These are phyloP conservation scores for Mus pahari DNA, from an alignment of 2,113 vertebrate species.

Conservation along the genomic window DNA sequence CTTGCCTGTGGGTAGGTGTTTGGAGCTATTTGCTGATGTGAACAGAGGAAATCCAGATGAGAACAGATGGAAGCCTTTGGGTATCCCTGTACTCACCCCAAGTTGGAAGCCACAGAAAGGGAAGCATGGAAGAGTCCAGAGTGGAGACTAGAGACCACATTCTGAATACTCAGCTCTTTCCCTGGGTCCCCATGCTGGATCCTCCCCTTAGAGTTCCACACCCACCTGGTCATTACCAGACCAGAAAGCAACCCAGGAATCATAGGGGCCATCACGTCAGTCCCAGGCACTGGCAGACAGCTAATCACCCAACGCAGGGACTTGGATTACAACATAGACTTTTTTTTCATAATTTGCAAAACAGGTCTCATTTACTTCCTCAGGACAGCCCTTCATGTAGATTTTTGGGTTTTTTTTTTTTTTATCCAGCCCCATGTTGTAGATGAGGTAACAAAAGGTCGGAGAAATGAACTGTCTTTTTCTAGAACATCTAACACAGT, in stretches of 20 bases:
- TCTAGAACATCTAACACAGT: neutral
- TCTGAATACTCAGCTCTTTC: neutral
- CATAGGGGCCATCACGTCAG: neutral
- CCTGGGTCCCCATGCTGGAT: neutral
- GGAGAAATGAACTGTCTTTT: constrained; percentile 1
- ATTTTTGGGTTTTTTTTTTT: too few species aligned
- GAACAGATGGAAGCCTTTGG: neutral
- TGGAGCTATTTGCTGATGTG: neutral
- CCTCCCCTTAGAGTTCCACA: neutral
- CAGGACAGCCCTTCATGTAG: neutral
- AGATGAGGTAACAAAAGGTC: neutral
- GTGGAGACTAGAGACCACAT: neutral
- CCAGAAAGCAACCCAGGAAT: neutral
- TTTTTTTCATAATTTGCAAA: constrained; percentile 9
- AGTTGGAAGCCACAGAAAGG: neutral
- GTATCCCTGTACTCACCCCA: neutral
- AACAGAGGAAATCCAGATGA: neutral
- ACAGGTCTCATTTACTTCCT: neutral
- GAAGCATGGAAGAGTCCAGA: neutral
- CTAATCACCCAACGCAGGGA: neutral
- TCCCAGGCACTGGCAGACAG: neutral
- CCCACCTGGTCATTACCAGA: neutral
- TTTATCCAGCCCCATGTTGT: neutral
- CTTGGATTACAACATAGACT: neutral
- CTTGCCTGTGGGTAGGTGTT: neutral